Conservation (phyloP, 2,888 invertebrate species). For the Calliopum simillimum region DNA sequence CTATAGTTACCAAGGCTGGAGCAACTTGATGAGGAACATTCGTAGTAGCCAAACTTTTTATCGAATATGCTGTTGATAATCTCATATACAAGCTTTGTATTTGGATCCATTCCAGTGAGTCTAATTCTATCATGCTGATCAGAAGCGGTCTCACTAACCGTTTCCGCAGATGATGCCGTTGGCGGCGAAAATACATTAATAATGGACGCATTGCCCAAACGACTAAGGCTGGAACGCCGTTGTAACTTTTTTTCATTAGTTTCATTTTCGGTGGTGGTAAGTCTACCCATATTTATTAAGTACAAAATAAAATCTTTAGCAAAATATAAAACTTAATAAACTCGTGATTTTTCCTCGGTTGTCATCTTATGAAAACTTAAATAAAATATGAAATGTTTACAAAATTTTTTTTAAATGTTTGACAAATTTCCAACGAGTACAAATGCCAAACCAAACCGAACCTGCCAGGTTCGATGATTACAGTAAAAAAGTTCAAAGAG, state of each 20-base stretch:
- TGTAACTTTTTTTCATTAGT: too few species aligned
- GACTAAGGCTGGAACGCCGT: conserved; percentile 1
- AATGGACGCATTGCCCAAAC: conserved; percentile 8
- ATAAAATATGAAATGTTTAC: conserved; percentile 32
- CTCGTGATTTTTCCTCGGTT: too few species aligned
- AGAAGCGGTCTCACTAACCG: neutral
- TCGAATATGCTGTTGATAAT: conserved; percentile 52
- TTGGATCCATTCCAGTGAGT: conserved; percentile 27
- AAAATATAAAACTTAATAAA: too few species aligned
- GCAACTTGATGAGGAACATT: conserved; percentile 51
- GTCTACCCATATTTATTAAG: too few species aligned
- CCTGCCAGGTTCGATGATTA: too few species aligned
- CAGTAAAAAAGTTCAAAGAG: too few species aligned
- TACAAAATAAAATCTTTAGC: too few species aligned
- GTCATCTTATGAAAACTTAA: too few species aligned
- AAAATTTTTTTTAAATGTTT: too few species aligned
- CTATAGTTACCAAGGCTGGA: conserved; percentile 39
- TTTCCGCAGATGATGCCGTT: conserved; percentile 6
- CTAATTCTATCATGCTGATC: neutral
- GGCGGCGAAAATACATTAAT: conserved; percentile 40
- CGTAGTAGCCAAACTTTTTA: conserved; percentile 50
- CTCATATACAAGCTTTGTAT: conserved; percentile 45
- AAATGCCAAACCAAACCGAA: too few species aligned
- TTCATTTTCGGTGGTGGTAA: too few species aligned
- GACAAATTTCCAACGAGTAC: too few species aligned